Percentiles rank a stretch among this genome's conserved stretches.
These are phyloP conservation scores for Frankliniella fusca DNA, from an alignment of 2,888 invertebrate species.

Conservation along the genomic window DNA sequence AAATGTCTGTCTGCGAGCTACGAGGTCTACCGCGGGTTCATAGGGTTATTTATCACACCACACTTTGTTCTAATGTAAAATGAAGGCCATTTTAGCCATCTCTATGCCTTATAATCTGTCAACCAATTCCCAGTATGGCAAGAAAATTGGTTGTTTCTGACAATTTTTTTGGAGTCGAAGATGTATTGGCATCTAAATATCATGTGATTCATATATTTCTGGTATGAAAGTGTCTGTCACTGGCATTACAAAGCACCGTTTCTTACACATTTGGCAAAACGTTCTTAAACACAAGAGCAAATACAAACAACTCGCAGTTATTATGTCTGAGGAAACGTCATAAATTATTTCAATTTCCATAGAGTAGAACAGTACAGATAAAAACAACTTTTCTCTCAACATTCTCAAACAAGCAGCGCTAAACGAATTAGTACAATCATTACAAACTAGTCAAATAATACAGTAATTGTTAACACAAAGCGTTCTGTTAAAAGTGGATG, in stretches of 20 bases:
- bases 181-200: too few relatives aligned
- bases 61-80: slow-evolving; percentile 17
- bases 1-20: slow-evolving; percentile 10
- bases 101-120: not conserved
- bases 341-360: not conserved
- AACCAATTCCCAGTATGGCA: not conserved
- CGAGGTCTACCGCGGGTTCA: not conserved
- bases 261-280: not conserved
- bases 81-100: not conserved
- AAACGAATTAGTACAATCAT: slow-evolving; percentile 25
- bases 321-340: slow-evolving; percentile 16
- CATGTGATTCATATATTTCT: not conserved
- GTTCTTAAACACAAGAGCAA: not conserved
- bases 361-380: not conserved
- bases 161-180: not conserved
- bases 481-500: slow-evolving; percentile 22
- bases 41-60: slow-evolving; percentile 18
- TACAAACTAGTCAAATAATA: slow-evolving; percentile 23
- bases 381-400: not conserved
- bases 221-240: not conserved
- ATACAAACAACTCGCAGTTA: slow-evolving; percentile 8
- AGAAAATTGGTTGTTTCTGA: not conserved
- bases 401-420: slow-evolving; percentile 22
- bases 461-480: slow-evolving; percentile 25
- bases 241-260: slow-evolving; percentile 1